Percentiles rank a stretch among this genome's conserved stretches.
Evolutionary conservation across 2,797 vertebrate genomes (phyloP).

Genomic region (Nyctalus aviator): DNA sequence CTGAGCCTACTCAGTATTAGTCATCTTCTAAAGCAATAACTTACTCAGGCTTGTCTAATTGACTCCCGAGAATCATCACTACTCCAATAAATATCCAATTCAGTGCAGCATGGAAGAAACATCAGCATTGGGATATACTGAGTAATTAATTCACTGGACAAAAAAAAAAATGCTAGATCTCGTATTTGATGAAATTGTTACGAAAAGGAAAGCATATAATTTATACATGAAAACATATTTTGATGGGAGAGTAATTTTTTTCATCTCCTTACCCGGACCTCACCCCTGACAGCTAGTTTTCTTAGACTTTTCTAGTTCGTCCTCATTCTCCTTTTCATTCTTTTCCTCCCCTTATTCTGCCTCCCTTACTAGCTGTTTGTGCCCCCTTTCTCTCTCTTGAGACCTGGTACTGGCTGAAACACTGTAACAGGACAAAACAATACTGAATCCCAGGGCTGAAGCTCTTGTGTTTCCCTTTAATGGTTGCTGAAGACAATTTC

Average conservation of each 20-base stretch:
- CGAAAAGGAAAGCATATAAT: not conserved
- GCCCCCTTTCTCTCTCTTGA: not conserved
- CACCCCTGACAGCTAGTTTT: not conserved
- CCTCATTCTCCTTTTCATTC: not conserved
- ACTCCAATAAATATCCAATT: not conserved
- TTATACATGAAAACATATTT: not conserved
- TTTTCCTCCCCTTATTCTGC: not conserved
- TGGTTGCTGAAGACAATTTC: not conserved
- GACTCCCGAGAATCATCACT: not conserved
- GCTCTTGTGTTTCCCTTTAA: not conserved
- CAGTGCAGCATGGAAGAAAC: not conserved
- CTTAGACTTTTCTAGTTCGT: not conserved
- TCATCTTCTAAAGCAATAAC: not conserved
- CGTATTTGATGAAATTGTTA: not conserved
- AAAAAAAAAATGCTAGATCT: not conserved
- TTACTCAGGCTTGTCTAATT: not conserved
- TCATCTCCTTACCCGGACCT: not conserved
- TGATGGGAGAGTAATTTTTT: slow-evolving; percentile 8
- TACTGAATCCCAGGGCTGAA: not conserved
- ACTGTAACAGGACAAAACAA: not conserved
- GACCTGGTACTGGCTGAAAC: not conserved
- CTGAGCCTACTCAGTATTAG: not conserved
- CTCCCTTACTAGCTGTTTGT: not conserved
- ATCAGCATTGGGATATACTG: not conserved
- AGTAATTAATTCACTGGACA: not conserved